Evolutionary conservation across 2,888 invertebrate genomes (phyloP).

Genomic region (Horisme vitalbata): DNA sequence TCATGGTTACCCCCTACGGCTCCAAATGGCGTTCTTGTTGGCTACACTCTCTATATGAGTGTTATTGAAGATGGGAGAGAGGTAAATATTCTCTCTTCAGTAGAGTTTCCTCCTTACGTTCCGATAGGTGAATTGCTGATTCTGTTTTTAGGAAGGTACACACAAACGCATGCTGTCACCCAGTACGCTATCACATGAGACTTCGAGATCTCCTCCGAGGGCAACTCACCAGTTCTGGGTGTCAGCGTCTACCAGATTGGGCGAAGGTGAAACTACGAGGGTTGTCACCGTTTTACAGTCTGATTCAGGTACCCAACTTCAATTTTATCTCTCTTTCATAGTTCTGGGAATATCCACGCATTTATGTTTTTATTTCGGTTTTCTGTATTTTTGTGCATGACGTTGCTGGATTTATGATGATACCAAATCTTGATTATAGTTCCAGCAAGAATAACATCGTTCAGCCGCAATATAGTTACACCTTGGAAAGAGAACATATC

Average conservation of each 20-base stretch:
- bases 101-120: too few relatives aligned
- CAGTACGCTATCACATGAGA: slow-evolving; percentile 87
- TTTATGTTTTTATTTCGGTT: too few relatives aligned
- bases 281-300: slow-evolving; percentile 90
- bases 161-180: slow-evolving; percentile 89
- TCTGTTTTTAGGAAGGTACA: slow-evolving; percentile 84
- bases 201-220: slow-evolving; percentile 86
- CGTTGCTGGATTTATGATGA: too few relatives aligned
- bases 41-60: slow-evolving; percentile 93
- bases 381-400: too few relatives aligned
- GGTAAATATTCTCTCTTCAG: too few relatives aligned
- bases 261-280: slow-evolving; percentile 91
- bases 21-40: slow-evolving; percentile 92
- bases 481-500: slow-evolving; percentile 95
- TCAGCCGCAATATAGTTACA: slow-evolving; percentile 89
- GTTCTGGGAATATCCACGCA: too few relatives aligned
- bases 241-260: slow-evolving; percentile 90
- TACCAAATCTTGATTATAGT: slow-evolving; percentile 67
- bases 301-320: slow-evolving; percentile 77
- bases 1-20: slow-evolving; percentile 94
- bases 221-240: slow-evolving; percentile 89
- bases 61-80: slow-evolving; percentile 90
- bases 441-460: slow-evolving; percentile 94
- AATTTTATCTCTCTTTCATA: too few relatives aligned
- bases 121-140: too few relatives aligned